phyloP scores from a whole-genome alignment of 1,140 invertebrate genomes.

The Paracyclopina nana region DNA sequence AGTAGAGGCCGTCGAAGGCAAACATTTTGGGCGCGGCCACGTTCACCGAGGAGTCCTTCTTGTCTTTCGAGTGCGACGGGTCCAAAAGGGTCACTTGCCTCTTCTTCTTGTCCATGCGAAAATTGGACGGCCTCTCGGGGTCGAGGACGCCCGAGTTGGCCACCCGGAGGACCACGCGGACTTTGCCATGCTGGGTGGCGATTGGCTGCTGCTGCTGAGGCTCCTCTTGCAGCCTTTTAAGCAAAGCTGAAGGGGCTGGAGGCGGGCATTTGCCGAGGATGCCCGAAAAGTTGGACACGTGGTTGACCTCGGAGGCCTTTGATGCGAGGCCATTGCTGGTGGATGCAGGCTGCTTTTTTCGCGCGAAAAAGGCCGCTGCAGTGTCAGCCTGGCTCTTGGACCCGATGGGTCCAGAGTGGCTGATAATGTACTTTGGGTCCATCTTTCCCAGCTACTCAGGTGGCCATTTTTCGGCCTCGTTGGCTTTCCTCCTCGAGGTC shows the following conservation, averaged over 20 bases:
- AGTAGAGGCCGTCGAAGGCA: conserved; percentile 61
- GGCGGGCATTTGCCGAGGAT: conserved; percentile 3
- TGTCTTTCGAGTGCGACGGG: conserved; percentile 31
- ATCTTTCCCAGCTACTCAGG: no score
- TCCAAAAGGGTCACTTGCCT: conserved; percentile 75
- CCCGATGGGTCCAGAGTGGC: conserved; percentile 5
- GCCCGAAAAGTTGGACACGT: neutral
- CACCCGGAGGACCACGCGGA: neutral
- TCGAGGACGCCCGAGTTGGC: neutral
- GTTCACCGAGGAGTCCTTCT: conserved; percentile 43
- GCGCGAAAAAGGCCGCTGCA: conserved; percentile 5
- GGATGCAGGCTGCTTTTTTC: neutral
- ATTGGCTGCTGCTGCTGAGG: neutral
- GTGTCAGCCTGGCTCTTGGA: neutral
- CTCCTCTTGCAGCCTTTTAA: neutral
- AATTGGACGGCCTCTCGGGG: conserved; percentile 29
- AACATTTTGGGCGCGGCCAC: conserved; percentile 90
- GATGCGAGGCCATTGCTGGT: no score
- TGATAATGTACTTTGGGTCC: conserved; percentile 1
- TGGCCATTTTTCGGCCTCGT: no score
- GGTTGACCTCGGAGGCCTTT: no score
- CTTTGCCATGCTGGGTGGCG: neutral
- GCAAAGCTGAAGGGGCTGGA: neutral
- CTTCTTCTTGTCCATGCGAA: conserved; percentile 65
- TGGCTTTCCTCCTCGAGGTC: no score